Evolutionary conservation across 2,888 invertebrate genomes (phyloP).

Genomic region (Pristionchus fissidentatus): DNA sequence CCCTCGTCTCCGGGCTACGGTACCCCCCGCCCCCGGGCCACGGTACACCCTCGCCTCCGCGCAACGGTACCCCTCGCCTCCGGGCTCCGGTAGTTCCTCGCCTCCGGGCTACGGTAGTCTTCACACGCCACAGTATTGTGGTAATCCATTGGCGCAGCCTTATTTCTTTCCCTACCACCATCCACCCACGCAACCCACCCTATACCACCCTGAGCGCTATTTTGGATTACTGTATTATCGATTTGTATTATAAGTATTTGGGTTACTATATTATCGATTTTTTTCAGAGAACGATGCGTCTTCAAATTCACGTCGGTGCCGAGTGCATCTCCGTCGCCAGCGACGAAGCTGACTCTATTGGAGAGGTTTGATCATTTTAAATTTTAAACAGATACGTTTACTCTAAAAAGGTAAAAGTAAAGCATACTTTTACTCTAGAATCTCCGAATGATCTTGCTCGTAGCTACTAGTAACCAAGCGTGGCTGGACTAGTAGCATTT

Average conservation of each 20-base stretch:
- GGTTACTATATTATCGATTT: not conserved
- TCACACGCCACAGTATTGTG: not conserved
- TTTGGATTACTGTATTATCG: not conserved
- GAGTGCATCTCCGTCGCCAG: conserved; percentile 65
- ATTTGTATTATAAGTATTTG: not conserved
- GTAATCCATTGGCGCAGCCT: not conserved
- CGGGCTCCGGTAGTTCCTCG: too few relatives aligned
- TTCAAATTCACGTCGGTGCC: conserved; percentile 63
- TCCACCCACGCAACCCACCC: not conserved
- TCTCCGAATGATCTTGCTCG: not conserved
- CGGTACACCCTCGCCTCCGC: too few relatives aligned
- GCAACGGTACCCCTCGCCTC: too few relatives aligned
- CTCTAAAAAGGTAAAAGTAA: not conserved
- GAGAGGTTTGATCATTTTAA: conserved; percentile 15
- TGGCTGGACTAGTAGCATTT: too few relatives aligned
- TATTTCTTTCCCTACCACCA: not conserved
- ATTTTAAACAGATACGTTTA: not conserved
- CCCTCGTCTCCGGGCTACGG: not conserved
- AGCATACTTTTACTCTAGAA: too few relatives aligned
- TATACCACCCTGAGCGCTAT: too few relatives aligned
- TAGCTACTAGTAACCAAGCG: too few relatives aligned
- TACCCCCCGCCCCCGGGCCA: not conserved
- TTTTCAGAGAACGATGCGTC: conserved; percentile 55
- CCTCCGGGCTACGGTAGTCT: not conserved
- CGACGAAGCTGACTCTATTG: conserved; percentile 58